Evolutionary conservation across 2,113 vertebrate species (phyloP).

Genomic region (Strigops habroptila): DNA sequence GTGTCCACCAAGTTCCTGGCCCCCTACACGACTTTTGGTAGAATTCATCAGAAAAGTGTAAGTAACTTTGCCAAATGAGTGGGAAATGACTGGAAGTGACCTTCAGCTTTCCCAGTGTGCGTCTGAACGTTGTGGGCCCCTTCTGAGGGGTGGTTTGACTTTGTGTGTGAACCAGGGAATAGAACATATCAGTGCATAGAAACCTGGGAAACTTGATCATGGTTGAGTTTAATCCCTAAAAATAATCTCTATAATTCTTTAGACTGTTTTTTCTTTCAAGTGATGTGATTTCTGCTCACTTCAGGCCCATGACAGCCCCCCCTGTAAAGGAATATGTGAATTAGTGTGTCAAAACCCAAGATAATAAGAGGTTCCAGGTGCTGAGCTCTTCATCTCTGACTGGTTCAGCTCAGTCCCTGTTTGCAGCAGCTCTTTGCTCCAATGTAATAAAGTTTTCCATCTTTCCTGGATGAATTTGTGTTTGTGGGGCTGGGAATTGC

Average conservation of each 20-base stretch:
- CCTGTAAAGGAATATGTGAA: neutral
- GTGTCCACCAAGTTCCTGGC: constrained; percentile 73
- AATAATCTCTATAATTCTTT: neutral
- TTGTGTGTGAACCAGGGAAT: too few relatives aligned
- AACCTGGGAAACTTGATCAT: accelerated
- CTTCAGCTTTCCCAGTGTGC: accelerated
- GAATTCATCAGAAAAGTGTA: constrained; percentile 77
- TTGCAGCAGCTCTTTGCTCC: neutral
- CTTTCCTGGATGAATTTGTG: neutral
- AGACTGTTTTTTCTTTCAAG: neutral
- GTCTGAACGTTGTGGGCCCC: accelerated
- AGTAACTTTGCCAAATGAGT: constrained; percentile 11
- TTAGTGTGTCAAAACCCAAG: neutral
- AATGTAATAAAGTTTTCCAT: neutral
- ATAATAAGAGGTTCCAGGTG: neutral
- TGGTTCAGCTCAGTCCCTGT: neutral
- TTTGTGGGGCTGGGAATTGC: neutral
- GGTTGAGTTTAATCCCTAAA: accelerated
- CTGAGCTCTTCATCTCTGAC: neutral
- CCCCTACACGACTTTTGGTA: constrained; percentile 69
- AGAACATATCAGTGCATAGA: accelerated
- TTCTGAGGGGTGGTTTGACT: neutral
- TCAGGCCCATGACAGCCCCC: neutral
- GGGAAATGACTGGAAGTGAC: neutral
- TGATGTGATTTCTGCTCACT: neutral